Base-by-base conservation (phyloP, 2,113 vertebrate genomes). In the Macquaria ambigua region DNA sequence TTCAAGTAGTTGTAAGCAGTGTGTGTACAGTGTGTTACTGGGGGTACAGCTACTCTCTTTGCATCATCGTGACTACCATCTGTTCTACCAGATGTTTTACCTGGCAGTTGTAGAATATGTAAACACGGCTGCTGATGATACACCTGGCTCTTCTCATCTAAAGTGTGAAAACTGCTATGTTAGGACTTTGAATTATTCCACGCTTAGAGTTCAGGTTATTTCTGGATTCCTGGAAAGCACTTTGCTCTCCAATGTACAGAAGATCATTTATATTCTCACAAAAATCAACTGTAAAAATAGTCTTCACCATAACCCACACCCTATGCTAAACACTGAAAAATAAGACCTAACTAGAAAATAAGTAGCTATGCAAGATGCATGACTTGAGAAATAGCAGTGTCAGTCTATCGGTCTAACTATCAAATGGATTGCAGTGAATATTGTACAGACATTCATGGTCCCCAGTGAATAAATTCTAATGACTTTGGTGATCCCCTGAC, bases 61-160 rank as follows among this genome's bases (percentile, higher is more conserved):
- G 68, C 52, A 74, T 85, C 62, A 53, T 34, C 1, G 9, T 74
- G 53, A 73, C 68, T 12, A 55, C 78, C 83, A 77, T 73, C 68
- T 87, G 79, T 20, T 82, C 61, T 2, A 12, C 61, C 85, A 87
- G 74, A 82, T 87, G 85, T 61, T 68, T 62, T 39, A 78, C 34
- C 55, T 62, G 21, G 46, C 68, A 61, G 28, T 66, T 52, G 76
- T 31, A 74, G 70, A 59, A 25, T 39, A 34, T 34, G 31, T 52
- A 23, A 72, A 74, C 25, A 62, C 8, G 9, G 50, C 43, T 71
- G 21, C 21, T 64, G 71, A 80, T 70, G 77, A 53, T 67, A 81
- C 52, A 66, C 52, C 75, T 73, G 67, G 59, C 55, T 53, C 0
- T 15, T 39, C 52, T 66, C 34, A n/a, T 23, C 21, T 34, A 5